Percentiles rank a stretch among this genome's conserved stretches.
phyloP scores from a whole-genome alignment of 2,888 invertebrate species.

The Cecidostiba fungosa region DNA sequence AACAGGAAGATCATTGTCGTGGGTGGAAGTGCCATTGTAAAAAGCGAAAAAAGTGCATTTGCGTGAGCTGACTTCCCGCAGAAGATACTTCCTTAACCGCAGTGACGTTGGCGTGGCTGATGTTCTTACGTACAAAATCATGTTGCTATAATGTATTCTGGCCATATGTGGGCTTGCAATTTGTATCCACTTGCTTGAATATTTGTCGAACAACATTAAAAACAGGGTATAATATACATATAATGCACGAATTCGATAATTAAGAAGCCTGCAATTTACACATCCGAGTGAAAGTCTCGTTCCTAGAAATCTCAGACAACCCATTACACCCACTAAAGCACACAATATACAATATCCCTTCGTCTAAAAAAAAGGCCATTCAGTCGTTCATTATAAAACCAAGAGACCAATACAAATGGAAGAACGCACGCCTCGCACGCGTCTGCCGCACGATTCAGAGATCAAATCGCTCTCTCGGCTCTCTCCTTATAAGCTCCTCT shows the following conservation, averaged over 20 bases:
- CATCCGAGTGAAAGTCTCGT: not conserved
- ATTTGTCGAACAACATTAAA: no score
- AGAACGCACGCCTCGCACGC: constrained; percentile 16
- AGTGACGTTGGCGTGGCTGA: not conserved
- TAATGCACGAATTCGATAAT: not conserved
- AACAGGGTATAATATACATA: no score
- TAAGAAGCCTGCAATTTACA: not conserved
- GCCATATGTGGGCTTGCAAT: no score
- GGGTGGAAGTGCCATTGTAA: not conserved
- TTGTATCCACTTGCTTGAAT: no score
- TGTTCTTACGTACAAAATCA: not conserved
- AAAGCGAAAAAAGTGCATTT: constrained; percentile 5
- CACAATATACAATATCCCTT: constrained; percentile 15
- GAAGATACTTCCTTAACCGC: not conserved
- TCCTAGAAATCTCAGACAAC: not conserved
- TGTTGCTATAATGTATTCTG: not conserved
- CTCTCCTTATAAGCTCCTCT: constrained; percentile 8
- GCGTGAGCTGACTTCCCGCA: not conserved
- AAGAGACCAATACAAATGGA: not conserved
- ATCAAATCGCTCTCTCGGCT: constrained; percentile 6
- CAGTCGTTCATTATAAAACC: constrained; percentile 20
- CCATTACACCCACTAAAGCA: constrained; percentile 27
- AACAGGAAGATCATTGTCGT: not conserved
- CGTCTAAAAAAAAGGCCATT: constrained; percentile 49
- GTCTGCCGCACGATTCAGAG: constrained; percentile 31